Evolutionary conservation across 2,113 vertebrate species (phyloP).

Genomic region (Stegastes partitus): DNA sequence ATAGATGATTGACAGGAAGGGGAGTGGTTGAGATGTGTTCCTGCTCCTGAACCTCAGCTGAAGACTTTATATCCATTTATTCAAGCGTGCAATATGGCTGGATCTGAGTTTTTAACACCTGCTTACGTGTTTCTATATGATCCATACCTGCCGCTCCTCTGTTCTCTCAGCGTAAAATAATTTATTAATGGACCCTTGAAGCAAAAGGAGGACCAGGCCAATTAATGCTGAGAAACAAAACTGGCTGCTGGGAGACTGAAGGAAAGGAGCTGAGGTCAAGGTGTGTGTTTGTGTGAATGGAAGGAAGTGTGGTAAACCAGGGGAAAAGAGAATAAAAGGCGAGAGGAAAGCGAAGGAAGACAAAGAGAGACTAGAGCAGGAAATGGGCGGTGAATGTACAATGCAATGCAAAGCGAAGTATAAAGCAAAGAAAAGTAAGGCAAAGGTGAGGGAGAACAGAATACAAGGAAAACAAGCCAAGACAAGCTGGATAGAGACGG

Average conservation of each 20-base stretch:
- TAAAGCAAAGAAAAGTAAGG: conserved; percentile 10
- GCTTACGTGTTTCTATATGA: no score
- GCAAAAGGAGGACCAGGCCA: conserved; percentile 23
- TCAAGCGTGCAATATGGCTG: no score
- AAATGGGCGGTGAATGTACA: background rate
- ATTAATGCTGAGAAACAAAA: conserved; percentile 58
- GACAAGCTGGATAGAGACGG: background rate
- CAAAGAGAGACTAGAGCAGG: background rate
- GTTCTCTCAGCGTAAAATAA: conserved; percentile 29
- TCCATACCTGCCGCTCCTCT: background rate
- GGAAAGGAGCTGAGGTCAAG: conserved; percentile 14
- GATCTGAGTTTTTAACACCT: no score
- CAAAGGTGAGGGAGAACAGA: background rate
- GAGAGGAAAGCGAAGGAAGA: background rate
- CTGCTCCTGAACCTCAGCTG: no score
- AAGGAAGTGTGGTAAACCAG: background rate
- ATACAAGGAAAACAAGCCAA: background rate
- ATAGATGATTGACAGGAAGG: no score
- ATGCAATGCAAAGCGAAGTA: background rate
- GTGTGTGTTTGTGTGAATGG: conserved; percentile 6
- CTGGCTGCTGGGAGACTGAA: conserved; percentile 40
- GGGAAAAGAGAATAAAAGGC: background rate
- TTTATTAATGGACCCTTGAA: conserved; percentile 26
- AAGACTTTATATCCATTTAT: no score
- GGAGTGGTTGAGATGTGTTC: no score